Conservation (phyloP, 2,113 vertebrate genomes). For the Melospiza melodia region DNA sequence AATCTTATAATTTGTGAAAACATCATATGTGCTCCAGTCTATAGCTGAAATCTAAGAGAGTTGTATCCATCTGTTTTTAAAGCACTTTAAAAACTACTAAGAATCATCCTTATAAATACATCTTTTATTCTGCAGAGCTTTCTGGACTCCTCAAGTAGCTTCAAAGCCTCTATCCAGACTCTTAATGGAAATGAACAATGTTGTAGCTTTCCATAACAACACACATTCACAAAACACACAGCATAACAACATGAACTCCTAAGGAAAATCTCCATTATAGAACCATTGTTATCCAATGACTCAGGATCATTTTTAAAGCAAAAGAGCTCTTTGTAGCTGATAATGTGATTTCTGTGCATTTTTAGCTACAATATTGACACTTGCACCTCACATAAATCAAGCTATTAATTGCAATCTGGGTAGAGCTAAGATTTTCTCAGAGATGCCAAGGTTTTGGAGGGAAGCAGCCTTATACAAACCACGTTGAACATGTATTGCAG, state of each 20-base stretch:
- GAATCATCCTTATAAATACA: neutral
- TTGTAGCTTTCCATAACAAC: neutral
- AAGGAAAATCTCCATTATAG: neutral
- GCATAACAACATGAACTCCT: neutral
- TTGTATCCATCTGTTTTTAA: neutral
- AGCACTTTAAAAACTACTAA: neutral
- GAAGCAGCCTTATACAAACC: neutral
- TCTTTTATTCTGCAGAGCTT: neutral
- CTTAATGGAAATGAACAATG: neutral
- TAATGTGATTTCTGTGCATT: neutral
- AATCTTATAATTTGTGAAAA: neutral
- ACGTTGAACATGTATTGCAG: fast-evolving
- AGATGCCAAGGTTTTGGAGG: neutral
- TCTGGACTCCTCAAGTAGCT: neutral
- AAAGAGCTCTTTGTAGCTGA: neutral
- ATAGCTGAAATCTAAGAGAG: neutral
- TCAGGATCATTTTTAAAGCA: neutral
- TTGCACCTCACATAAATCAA: neutral
- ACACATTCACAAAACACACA: neutral
- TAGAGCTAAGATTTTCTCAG: neutral
- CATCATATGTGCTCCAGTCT: neutral
- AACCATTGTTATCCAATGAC: neutral
- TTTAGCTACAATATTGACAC: neutral
- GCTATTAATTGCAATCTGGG: neutral
- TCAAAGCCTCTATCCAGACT: neutral